Evolutionary conservation across 2,888 invertebrate species (phyloP), one percentile per base, ranked within the genome.

Genomic region (Stenodema calcarata): DNA sequence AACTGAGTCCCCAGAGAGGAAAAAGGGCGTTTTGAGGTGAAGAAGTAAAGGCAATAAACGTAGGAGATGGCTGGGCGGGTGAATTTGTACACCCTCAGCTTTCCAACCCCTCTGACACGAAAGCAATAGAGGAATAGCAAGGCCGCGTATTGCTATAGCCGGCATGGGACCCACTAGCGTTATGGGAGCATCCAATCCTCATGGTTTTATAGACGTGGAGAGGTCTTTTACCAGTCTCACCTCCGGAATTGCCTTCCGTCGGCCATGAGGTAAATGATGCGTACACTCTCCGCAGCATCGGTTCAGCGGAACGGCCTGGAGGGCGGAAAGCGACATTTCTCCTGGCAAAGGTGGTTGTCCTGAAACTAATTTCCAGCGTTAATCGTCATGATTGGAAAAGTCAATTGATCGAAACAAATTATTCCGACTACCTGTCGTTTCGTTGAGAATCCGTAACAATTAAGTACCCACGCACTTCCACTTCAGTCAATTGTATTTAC

Each of bases 121-220:
- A 18, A 30, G 30, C 73, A 41, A 30, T 70, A 28, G 35, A 73
- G 73, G 41, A 73, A 35, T 69, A 69, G 73, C 4, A 35, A 73
- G 30, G 35, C 30, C 35, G 30, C 35, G 73, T 16, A 73, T 30
- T 23, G 27, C 44, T 78, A 78, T 78, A 27, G 78, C 47, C 78
- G 44, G 41, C 78, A 11, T 78, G 78, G 78, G 78, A 78, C 78
- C 47, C 78, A 78, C 78, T 78, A 78, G 47, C 78, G 27, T 78
- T 78, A 78, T 78, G 44, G 78, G 27, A 78, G 44, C 78, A 78
- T 78, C 78, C 78, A 78, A 78, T 78, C 78, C 41, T 78, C 78
- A 78, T 78, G 78, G 78, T 78, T 78, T 78, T 78, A 78, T 78
- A 44, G 78, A 42, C 47, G 78, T 44, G 18, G 78, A 41, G 35